Base-by-base conservation (phyloP, 2,797 vertebrate species). In the Manis crassicaudata region DNA sequence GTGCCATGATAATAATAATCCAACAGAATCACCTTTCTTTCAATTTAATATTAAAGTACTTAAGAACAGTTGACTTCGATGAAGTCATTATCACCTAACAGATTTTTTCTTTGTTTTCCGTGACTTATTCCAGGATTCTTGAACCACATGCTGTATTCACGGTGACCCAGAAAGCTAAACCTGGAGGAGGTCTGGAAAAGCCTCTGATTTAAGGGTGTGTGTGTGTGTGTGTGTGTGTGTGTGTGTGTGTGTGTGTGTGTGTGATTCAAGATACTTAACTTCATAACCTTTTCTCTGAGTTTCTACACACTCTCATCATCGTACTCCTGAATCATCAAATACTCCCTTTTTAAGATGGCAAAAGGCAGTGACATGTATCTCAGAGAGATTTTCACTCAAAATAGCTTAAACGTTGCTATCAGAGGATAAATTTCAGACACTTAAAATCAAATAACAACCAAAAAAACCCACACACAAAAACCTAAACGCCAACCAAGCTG, bases 1-100 rank as follows among this genome's bases (percentile, higher is more conserved):
- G 63, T 96, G 60, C 97, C 83, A 95, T 96, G 96, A 96, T 96
- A 97, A 95, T 95, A 97, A 98, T 97, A 98, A 97, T 95, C 96
- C 97, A 97, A 94, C 67, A 98, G 94, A 86, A 95, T 96, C 79
- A 93, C 97, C 88, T 96, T 90, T 98, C 97, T 98, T 97, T 98
- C 95, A 94, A 97, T 97, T 98, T 93, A 98, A 96, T 95, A 91
- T 73, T 85, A 98, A 96, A 97, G 90, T 97, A 98, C 96, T 97
- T 97, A 95, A 95, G 63, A 93, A 83, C 50, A 88, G 79, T 62
- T 92, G 72, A 65, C 95, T 97, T 97, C 95, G 88, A 97, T 97
- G 94, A 96, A 88, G 76, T 96, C 96, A 97, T 81, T 90, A 96
- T 97, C 96, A 72, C 93, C 97, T 97, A 98, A 97, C 93, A 96